Evolutionary conservation across 2,888 invertebrate species (phyloP).

Genomic region (Scaptomyza flava): DNA sequence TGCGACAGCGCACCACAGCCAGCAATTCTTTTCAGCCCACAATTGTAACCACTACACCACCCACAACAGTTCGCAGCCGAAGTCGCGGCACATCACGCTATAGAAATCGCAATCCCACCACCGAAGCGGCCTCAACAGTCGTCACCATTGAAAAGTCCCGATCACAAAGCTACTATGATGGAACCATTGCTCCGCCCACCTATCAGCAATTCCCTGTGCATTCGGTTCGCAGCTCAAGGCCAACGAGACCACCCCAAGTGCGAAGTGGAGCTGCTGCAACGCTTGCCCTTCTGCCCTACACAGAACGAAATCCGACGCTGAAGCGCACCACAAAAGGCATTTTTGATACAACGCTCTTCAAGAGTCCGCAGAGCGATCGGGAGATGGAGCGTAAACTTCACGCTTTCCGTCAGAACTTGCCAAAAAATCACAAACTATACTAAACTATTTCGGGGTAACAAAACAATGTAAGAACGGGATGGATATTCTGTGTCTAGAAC

Average conservation of each 20-base stretch:
- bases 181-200: constrained; percentile 71
- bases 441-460: constrained; percentile 30
- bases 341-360: constrained; percentile 82
- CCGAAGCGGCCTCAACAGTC: constrained; percentile 49
- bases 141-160: constrained; percentile 83
- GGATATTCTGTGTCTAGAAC: not conserved
- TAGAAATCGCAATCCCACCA: constrained; percentile 31
- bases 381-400: constrained; percentile 61
- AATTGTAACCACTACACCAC: constrained; percentile 47
- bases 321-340: constrained; percentile 80
- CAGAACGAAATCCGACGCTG: constrained; percentile 38
- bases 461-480: not conserved
- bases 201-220: constrained; percentile 35
- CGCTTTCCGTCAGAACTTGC: constrained; percentile 68
- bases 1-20: constrained; percentile 66
- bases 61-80: constrained; percentile 14
- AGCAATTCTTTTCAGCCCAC: constrained; percentile 52
- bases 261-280: constrained; percentile 9
- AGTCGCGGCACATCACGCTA: constrained; percentile 54
- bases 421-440: constrained; percentile 82
- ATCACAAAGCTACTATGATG: constrained; percentile 84
- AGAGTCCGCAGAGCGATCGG: constrained; percentile 73
- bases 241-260: constrained; percentile 45
- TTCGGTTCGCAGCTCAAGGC: constrained; percentile 40
- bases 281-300: constrained; percentile 42